Base-by-base conservation (phyloP, 2,888 invertebrate species). In the Pyrrhia umbra region DNA sequence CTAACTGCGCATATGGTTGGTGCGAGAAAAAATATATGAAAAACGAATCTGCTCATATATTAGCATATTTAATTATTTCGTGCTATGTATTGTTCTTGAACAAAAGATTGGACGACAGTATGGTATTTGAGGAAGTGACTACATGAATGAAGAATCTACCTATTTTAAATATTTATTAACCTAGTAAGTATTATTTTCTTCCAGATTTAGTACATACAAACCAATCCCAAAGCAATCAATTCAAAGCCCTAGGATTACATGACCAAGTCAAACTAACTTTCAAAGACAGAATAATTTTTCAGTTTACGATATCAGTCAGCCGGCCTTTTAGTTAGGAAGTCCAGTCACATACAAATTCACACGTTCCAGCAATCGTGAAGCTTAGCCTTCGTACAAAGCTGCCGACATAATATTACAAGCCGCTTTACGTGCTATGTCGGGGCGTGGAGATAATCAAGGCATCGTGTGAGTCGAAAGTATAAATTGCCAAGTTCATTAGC, bases 11-110 rank as follows among this genome's bases (percentile, higher is more conserved):
- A 25, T 21, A 47, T 37, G 57, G 39, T 46, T 66, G 46, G 40
- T 25, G 27, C 60, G 60, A 74, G 49, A 70, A 68, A 73, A 73
- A 60, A 51, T 39, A 16, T 52, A 57, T 45, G 37, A 68, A 39
- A 30, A 37, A 37, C 8, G 40, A 8, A 66, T 8, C 9, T 34
- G 23, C 10, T 25, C 13, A 43, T 37, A 37, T n/a, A 9, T 27
- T 21, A 42, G 3, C 13, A 10, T 18, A 8, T 27, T 37, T 49
- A 1, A 20, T n/a, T n/a, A n/a, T 43, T 49, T 8, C 13, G 30
- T 8, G 34, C 16, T 30, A 18, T 27, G n/a, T 43, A 27, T 43
- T 43, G 21, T 43, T 43, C n/a, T n/a, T n/a, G n/a, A n/a, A n/a
- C n/a, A n/a, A n/a, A n/a, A n/a, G n/a, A n/a, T n/a, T n/a, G n/a